A percentile compares a stretch with the other conserved stretches of the same genome.
phyloP scores from a whole-genome alignment of 1,140 invertebrate species.

The Antheraea mylitta region DNA sequence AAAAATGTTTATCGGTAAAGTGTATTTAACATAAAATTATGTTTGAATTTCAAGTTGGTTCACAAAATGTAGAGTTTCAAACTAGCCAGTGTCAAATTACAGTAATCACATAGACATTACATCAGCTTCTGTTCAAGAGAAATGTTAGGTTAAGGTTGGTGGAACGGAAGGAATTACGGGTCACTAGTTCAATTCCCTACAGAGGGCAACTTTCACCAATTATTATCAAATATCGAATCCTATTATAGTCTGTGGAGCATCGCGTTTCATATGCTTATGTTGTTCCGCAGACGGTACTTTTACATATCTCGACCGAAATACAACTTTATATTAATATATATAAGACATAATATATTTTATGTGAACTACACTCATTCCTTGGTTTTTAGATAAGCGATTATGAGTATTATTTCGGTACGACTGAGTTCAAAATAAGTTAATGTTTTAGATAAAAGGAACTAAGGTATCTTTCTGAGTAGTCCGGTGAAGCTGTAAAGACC shows the following conservation, averaged over 20 bases:
- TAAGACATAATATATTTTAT: neutral
- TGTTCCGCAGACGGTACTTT: neutral
- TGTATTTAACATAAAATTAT: no score
- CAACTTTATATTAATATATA: neutral
- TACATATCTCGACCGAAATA: neutral
- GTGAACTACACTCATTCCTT: neutral
- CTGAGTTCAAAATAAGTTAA: neutral
- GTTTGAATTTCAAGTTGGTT: no score
- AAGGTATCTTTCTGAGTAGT: no score
- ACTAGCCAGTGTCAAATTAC: no score
- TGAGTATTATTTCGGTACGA: neutral
- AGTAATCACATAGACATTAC: no score
- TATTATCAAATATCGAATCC: neutral
- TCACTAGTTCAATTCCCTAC: neutral
- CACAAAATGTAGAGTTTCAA: no score
- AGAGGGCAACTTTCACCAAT: neutral
- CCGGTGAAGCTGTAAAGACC: no score
- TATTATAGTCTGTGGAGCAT: no score
- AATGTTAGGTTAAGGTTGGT: neutral
- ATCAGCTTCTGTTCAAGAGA: no score
- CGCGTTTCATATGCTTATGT: neutral
- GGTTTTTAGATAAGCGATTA: neutral
- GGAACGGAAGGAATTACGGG: neutral
- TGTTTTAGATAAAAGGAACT: neutral
- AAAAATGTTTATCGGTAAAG: no score